Evolutionary conservation across 2,113 vertebrate species (phyloP).

Genomic region (Colossoma macropomum): DNA sequence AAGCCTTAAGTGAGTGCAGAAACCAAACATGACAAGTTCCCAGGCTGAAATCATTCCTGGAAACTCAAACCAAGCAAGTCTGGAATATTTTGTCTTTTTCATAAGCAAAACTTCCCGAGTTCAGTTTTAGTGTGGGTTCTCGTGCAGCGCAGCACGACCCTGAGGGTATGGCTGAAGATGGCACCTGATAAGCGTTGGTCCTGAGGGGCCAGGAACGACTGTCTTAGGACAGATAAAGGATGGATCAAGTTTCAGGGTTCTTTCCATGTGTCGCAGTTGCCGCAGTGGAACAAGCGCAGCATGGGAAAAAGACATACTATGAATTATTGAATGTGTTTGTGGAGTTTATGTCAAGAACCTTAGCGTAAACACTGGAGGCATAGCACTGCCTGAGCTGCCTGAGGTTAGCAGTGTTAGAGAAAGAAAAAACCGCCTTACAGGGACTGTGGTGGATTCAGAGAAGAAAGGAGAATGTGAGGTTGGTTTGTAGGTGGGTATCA

Average conservation of each 20-base stretch:
- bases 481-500: conserved; percentile 24
- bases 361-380: not conserved
- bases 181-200: not conserved
- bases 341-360: not conserved
- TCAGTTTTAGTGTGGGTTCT: not conserved
- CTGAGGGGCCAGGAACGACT: not conserved
- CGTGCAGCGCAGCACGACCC: not conserved
- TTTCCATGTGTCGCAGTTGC: not conserved
- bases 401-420: not conserved
- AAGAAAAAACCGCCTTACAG: not conserved
- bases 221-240: not conserved
- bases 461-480: not conserved
- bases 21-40: conserved; percentile 36
- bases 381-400: not conserved
- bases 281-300: not conserved
- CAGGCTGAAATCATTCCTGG: conserved; percentile 10
- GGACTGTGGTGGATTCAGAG: not conserved
- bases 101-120: conserved; percentile 17
- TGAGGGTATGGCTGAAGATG: not conserved
- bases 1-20: not conserved
- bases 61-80: not conserved
- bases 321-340: conserved; percentile 5
- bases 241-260: not conserved
- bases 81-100: conserved; percentile 21
- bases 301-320: not conserved